A percentile compares a stretch with the other conserved stretches of the same genome.
Conservation (phyloP, 2,888 invertebrate species). For the Leucoma salicis region DNA sequence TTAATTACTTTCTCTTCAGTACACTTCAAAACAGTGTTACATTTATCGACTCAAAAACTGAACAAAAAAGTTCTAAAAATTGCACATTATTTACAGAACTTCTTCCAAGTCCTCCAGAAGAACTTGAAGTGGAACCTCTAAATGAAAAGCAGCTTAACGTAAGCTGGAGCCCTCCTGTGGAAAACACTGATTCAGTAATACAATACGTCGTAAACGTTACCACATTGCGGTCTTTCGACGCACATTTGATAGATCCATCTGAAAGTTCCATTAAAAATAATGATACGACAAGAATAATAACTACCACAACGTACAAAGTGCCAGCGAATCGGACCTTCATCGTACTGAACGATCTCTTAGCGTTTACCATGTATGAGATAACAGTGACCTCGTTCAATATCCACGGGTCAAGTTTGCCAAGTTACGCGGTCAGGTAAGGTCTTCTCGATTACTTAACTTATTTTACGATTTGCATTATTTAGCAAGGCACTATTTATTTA, state of each 20-base stretch:
- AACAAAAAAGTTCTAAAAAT: no score
- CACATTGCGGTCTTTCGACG: slow-evolving; percentile 86
- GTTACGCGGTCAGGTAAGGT: slow-evolving; percentile 84
- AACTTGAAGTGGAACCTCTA: slow-evolving; percentile 87
- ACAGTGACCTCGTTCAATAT: slow-evolving; percentile 87
- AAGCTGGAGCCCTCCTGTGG: slow-evolving; percentile 85
- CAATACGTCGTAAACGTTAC: slow-evolving; percentile 88
- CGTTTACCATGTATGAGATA: slow-evolving; percentile 93
- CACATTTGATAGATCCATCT: slow-evolving; percentile 73
- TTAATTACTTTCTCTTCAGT: no score
- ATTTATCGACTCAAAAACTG: no score
- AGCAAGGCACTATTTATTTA: no score
- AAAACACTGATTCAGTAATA: slow-evolving; percentile 84
- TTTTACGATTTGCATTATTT: no score
- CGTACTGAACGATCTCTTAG: slow-evolving; percentile 84
- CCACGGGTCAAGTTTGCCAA: slow-evolving; percentile 90
- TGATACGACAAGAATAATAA: slow-evolving; percentile 40
- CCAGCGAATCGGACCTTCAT: slow-evolving; percentile 82
- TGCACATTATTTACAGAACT: slow-evolving; percentile 82
- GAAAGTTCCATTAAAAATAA: slow-evolving; percentile 62
- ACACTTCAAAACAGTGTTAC: no score
- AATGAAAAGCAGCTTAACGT: slow-evolving; percentile 88
- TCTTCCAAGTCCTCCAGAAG: slow-evolving; percentile 88
- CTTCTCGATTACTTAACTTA: no score
- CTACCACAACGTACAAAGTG: slow-evolving; percentile 78